phyloP scores from a whole-genome alignment of 2,888 invertebrate species.

The Minunthozetes semirufus region DNA sequence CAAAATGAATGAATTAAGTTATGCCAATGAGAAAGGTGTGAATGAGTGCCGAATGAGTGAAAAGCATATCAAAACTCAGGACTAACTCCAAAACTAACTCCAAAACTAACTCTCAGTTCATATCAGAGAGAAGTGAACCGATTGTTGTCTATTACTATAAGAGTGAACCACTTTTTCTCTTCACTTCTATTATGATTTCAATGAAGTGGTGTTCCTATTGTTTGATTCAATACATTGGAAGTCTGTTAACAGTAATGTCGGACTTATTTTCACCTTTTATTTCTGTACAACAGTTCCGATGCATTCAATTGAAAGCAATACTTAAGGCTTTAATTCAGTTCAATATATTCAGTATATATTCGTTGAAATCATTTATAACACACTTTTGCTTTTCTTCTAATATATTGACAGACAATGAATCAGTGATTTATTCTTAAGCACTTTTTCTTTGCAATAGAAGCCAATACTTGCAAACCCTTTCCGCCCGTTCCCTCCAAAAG shows the following conservation, averaged over 20 bases:
- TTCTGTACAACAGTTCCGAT: background rate
- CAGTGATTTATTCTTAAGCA: conserved; percentile 9
- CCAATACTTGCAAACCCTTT: background rate
- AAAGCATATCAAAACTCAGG: conserved; percentile 14
- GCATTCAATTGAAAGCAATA: background rate
- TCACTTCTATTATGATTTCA: background rate
- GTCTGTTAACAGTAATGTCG: conserved; percentile 5
- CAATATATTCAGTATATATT: background rate
- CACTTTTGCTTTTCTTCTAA: background rate
- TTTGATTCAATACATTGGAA: background rate
- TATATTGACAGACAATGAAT: background rate
- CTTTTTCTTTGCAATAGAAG: background rate
- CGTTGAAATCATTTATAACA: background rate
- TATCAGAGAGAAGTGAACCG: background rate
- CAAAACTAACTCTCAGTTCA: conserved; percentile 1
- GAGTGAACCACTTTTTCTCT: background rate
- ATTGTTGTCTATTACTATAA: conserved; percentile 3
- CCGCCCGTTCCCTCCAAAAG: background rate
- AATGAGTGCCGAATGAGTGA: conserved; percentile 2
- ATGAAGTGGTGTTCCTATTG: background rate
- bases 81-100: background rate
- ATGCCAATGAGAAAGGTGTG: conserved; percentile 23
- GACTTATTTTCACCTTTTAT: conserved; percentile 21
- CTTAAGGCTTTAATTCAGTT: conserved; percentile 8
- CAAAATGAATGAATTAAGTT: conserved; percentile 22